Conservation (phyloP, 2,113 vertebrate genomes). For the Girardinichthys multiradiatus region DNA sequence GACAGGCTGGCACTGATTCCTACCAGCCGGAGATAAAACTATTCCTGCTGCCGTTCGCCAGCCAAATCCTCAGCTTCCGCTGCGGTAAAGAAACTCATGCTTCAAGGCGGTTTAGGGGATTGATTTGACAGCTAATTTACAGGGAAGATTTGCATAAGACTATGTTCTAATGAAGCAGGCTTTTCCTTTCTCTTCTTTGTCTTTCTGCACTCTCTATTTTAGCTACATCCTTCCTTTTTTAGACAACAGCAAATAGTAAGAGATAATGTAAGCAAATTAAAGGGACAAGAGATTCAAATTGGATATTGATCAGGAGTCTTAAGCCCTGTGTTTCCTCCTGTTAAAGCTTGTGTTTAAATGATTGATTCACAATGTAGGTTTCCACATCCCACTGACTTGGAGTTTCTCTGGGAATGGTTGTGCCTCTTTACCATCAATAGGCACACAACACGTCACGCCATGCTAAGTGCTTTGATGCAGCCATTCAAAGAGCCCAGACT, state of each 20-base stretch:
- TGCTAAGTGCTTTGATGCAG: conserved; percentile 70
- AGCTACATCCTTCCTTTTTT: conserved; percentile 33
- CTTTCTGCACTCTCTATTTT: conserved; percentile 49
- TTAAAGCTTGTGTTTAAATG: conserved; percentile 74
- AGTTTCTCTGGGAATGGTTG: conserved; percentile 28
- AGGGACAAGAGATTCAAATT: conserved; percentile 81
- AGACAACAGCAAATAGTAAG: conserved; percentile 59
- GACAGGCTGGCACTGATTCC: conserved; percentile 45
- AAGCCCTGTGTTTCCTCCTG: conserved; percentile 66
- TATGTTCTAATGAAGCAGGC: conserved; percentile 71
- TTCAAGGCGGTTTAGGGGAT: conserved; percentile 70
- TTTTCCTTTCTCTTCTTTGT: conserved; percentile 65
- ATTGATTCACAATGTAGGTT: conserved; percentile 73
- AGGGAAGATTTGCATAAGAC: conserved; percentile 78
- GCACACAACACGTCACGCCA: conserved; percentile 54
- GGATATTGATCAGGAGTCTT: conserved; percentile 79
- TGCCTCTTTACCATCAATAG: conserved; percentile 46
- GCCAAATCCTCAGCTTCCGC: conserved; percentile 54
- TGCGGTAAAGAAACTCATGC: conserved; percentile 39
- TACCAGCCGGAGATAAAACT: conserved; percentile 60
- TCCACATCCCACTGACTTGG: conserved; percentile 43
- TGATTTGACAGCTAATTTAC: conserved; percentile 82
- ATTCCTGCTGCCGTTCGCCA: conserved; percentile 57
- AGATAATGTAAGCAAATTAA: conserved; percentile 79
- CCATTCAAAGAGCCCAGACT: conserved; percentile 65